These are phyloP conservation scores for Calameuta pallipes DNA, from an alignment of 2,888 invertebrate genomes.

Conservation along the genomic window DNA sequence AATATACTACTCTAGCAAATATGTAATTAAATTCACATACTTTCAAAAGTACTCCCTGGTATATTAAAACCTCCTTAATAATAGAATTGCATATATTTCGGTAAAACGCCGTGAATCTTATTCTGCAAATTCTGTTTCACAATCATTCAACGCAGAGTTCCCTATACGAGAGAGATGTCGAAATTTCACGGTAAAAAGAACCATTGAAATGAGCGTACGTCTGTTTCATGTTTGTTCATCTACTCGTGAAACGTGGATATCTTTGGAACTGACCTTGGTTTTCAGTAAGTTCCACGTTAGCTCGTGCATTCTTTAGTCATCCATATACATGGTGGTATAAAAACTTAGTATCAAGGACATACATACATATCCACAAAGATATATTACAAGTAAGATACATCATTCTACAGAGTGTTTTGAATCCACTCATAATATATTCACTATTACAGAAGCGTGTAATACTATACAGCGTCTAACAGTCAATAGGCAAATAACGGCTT, in stretches of 20 bases:
- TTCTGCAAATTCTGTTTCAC: too few species aligned
- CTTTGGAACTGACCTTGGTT: neutral
- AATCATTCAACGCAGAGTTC: too few species aligned
- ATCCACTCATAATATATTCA: neutral
- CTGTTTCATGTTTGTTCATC: neutral
- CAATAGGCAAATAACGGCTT: neutral
- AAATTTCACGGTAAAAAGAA: neutral
- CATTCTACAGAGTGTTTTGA: neutral
- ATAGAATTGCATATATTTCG: neutral
- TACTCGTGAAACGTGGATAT: neutral
- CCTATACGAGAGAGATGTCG: neutral
- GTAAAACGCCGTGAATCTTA: neutral
- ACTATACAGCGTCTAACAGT: neutral
- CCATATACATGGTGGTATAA: neutral
- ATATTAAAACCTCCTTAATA: neutral
- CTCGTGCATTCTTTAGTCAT: neutral
- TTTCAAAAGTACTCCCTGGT: conserved; percentile 11
- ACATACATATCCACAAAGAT: neutral
- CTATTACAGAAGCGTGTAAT: neutral
- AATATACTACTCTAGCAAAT: conserved; percentile 32
- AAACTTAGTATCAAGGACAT: neutral
- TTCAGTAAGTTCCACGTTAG: neutral
- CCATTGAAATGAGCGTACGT: neutral
- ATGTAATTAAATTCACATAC: conserved; percentile 34
- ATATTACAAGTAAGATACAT: neutral